A percentile compares a stretch with the other conserved stretches of the same genome.
phyloP scores from a whole-genome alignment of 2,797 vertebrate species.

The Carapus acus region DNA sequence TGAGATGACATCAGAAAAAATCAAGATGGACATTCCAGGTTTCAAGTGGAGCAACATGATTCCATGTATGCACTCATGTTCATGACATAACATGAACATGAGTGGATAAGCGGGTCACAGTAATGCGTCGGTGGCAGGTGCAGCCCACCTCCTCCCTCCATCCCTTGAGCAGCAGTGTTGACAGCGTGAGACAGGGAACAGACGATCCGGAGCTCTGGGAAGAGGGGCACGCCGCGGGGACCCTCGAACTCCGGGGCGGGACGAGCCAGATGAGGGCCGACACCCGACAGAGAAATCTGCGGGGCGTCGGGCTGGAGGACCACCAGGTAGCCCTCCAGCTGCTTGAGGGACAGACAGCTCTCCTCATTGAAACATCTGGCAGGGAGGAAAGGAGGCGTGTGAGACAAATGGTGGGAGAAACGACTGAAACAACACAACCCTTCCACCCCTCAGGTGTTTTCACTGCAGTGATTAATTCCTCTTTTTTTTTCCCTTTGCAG shows the following conservation, averaged over 20 bases:
- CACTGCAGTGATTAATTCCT: too few species aligned
- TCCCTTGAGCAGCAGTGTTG: slow-evolving; percentile 83
- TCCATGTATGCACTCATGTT: too few species aligned
- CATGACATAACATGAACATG: too few species aligned
- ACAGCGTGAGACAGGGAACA: slow-evolving; percentile 90
- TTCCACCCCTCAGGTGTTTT: too few species aligned
- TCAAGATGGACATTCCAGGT: too few species aligned
- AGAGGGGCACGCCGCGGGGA: slow-evolving; percentile 82
- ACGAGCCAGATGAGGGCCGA: slow-evolving; percentile 84
- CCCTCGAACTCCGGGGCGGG: slow-evolving; percentile 86
- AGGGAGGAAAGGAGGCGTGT: slow-evolving; percentile 12
- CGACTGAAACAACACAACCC: too few species aligned
- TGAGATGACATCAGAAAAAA: too few species aligned
- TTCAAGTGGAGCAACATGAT: too few species aligned
- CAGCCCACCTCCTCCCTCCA: slow-evolving; percentile 82
- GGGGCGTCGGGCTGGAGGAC: slow-evolving; percentile 95
- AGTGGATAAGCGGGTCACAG: too few species aligned
- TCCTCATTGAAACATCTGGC: slow-evolving; percentile 94
- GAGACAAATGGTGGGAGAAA: too few species aligned
- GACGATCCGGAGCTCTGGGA: slow-evolving; percentile 88
- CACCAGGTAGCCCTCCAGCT: slow-evolving; percentile 93
- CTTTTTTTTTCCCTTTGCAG: too few species aligned
- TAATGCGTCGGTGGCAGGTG: not conserved
- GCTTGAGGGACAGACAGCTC: slow-evolving; percentile 89
- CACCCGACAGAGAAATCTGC: slow-evolving; percentile 92